Conservation (phyloP, 2,797 vertebrate genomes). For the Alauda arvensis region DNA sequence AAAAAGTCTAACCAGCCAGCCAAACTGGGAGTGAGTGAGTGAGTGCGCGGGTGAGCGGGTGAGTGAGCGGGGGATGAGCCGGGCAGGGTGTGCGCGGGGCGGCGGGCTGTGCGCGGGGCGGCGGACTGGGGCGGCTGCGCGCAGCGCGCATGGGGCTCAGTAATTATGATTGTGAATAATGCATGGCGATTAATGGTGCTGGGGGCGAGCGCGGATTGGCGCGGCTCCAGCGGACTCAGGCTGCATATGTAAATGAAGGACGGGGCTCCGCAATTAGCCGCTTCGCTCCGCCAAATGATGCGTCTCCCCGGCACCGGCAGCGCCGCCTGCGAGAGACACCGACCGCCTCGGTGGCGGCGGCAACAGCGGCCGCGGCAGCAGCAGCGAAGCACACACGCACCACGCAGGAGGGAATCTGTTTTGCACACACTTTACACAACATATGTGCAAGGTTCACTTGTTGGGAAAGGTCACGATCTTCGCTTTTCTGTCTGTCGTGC, state of each 20-base stretch:
- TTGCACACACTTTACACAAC: constrained; percentile 74
- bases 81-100: constrained; percentile 60
- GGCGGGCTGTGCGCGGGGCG: constrained; percentile 70
- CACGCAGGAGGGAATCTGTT: constrained; percentile 41
- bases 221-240: constrained; percentile 89
- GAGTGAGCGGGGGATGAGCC: constrained; percentile 6
- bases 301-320: constrained; percentile 73
- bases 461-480: constrained; percentile 70
- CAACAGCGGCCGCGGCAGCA: background rate
- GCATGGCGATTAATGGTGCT: constrained; percentile 88
- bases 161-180: constrained; percentile 98
- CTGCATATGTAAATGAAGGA: constrained; percentile 97
- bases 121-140: constrained; percentile 78
- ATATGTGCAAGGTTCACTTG: constrained; percentile 72
- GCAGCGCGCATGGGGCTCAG: constrained; percentile 91
- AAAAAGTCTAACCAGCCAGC: background rate
- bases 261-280: constrained; percentile 89
- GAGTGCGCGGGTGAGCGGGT: background rate
- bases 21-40: background rate
- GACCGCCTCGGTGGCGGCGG: background rate
- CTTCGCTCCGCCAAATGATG: constrained; percentile 81
- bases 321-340: constrained; percentile 49
- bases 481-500: background rate
- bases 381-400: constrained; percentile 15
- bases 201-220: constrained; percentile 91